These are phyloP conservation scores for Dryobates pubescens DNA, from an alignment of 2,797 vertebrate species.

Conservation along the genomic window DNA sequence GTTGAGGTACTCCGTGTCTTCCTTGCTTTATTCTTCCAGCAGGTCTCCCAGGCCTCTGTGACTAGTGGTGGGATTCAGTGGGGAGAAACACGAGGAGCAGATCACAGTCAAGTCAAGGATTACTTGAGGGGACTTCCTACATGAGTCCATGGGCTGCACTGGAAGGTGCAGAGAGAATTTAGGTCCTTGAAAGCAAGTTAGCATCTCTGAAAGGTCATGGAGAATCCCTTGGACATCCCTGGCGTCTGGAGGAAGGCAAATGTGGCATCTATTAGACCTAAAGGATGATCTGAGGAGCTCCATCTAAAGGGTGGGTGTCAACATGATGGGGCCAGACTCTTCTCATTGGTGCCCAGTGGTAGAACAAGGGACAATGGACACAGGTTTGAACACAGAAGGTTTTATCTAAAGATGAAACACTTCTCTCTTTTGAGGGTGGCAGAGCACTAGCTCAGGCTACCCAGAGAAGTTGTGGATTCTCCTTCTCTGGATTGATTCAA, in stretches of 20 bases:
- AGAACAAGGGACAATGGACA: too few species aligned
- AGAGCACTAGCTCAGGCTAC: too few species aligned
- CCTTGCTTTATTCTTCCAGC: background rate
- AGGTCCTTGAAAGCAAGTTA: rapidly evolving
- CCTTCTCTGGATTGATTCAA: too few species aligned
- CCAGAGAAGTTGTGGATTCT: too few species aligned
- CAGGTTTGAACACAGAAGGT: too few species aligned
- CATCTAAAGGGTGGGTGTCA: too few species aligned
- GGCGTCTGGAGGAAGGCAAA: background rate
- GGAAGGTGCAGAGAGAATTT: background rate
- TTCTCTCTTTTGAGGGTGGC: too few species aligned
- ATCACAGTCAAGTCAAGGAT: background rate
- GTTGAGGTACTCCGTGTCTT: background rate
- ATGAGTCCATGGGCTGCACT: background rate
- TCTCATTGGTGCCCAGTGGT: too few species aligned
- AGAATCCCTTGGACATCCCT: background rate
- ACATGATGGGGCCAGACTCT: too few species aligned
- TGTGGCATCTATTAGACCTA: rapidly evolving
- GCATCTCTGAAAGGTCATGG: background rate
- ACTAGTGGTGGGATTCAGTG: background rate
- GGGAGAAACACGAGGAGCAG: background rate
- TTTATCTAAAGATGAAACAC: too few species aligned
- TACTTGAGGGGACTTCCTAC: background rate
- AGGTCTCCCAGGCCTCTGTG: background rate
- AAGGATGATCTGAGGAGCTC: background rate